Percentiles rank a stretch among this genome's conserved stretches.
These are phyloP conservation scores for Pithys albifrons DNA, from an alignment of 2,113 vertebrate species.

Conservation along the genomic window DNA sequence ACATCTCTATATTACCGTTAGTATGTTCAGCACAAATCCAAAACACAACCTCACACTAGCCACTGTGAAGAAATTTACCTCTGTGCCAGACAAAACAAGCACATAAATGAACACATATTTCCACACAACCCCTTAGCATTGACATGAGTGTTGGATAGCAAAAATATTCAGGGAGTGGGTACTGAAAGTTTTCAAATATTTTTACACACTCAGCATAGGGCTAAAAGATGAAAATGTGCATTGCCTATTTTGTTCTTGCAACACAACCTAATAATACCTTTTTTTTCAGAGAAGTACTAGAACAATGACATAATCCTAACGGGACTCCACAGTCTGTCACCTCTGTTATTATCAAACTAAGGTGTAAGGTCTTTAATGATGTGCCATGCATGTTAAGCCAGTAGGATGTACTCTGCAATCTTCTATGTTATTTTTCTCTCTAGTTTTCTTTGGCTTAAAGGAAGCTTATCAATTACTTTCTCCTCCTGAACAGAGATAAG, in stretches of 20 bases:
- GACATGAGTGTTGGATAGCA: neutral
- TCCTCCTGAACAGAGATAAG: neutral
- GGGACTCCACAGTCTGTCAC: neutral
- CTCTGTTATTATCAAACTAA: neutral
- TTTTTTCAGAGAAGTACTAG: neutral
- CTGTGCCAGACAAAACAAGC: neutral
- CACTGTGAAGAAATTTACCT: neutral
- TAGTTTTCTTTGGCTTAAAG: neutral
- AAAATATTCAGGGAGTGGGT: neutral
- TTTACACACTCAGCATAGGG: neutral
- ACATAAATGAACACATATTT: neutral
- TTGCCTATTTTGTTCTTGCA: neutral
- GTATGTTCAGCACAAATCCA: neutral
- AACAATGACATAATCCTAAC: neutral
- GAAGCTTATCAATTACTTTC: neutral
- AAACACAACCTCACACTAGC: neutral
- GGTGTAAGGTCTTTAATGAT: neutral
- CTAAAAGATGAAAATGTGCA: neutral
- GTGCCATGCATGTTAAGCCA: neutral
- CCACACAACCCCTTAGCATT: neutral
- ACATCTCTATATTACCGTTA: neutral
- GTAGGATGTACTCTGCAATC: neutral
- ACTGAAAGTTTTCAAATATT: neutral
- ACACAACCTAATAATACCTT: accelerated
- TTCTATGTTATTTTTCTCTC: neutral